Base-by-base conservation (phyloP, 2,113 vertebrate species). In the Lagopus muta region DNA sequence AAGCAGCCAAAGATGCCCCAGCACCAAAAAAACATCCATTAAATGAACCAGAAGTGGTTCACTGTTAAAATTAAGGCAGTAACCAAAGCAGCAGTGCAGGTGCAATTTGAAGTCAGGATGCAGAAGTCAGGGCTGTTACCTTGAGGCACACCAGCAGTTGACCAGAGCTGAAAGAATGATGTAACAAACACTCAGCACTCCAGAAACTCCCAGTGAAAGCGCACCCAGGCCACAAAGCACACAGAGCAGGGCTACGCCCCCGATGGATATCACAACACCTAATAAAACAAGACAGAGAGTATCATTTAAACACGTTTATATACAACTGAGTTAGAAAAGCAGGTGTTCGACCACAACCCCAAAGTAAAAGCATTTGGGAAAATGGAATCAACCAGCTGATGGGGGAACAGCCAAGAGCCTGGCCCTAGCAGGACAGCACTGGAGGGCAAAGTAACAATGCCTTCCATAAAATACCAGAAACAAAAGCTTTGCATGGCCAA, bases 231-330 rank as follows among this genome's bases (percentile, higher is more conserved):
- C 98, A 47, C 97, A 97, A 12, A 99, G 98, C 69, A 98, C 95
- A 40, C 97, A 98, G 4, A 99, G 97, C 24, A 99, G 97, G 22
- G 93, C 79, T 83, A 98, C 16, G 25, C 98, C 98, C 4, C 97
- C 98, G 24, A 98, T 78, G 5, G 97, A 97, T 96, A 99, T 93
- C 75, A 98, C 89, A 82, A 98, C 95, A 81, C 96, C 99, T 99
- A 79, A 50, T 2, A 64, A 85, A 38, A 75, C 50, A 95, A 42
- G 83, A 93, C 5, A 5, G 22, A 36, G 3, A 38, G 32, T 52
- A 67, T 84, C 89, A 58, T 15, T 92, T 82, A n/a, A 60, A 48
- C 15, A 67, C n/a, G 32, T 62, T 74, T 72, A 3, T n/a, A n/a
- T 10, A 52, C 28, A 66, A 70, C 22, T 5, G 22, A 42, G 43